A percentile compares a stretch with the other conserved stretches of the same genome.
These are phyloP conservation scores for Acanthococcus lagerstroemiae DNA, from an alignment of 2,888 invertebrate species.

Conservation along the genomic window DNA sequence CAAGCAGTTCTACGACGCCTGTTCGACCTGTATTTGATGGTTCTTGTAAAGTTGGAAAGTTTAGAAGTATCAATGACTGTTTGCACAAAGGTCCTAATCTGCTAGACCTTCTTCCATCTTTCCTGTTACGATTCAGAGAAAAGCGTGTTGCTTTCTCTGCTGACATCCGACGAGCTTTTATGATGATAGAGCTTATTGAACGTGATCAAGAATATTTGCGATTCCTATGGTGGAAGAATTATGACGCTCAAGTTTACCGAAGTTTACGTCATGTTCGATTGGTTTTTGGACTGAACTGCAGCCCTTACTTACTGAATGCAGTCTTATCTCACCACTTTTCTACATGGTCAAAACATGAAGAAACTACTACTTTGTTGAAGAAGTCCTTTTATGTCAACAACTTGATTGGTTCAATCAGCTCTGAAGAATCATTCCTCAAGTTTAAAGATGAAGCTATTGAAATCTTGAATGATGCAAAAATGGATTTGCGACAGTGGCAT, in stretches of 20 bases:
- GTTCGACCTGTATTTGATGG: neutral
- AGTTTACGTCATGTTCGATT: neutral
- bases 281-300: neutral
- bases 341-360: neutral
- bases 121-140: neutral
- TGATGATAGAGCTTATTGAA: neutral
- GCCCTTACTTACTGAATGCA: neutral
- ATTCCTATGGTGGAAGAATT: neutral
- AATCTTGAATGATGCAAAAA: neutral
- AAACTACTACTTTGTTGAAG: neutral
- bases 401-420: neutral
- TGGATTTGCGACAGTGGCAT: neutral
- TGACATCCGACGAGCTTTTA: neutral
- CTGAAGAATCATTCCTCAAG: neutral
- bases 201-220: neutral
- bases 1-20: neutral
- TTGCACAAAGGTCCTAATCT: neutral
- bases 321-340: neutral
- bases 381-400: neutral
- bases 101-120: neutral
- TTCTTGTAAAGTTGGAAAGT: neutral
- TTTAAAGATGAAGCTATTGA: neutral
- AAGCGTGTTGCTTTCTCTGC: neutral
- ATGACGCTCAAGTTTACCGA: neutral
- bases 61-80: neutral